Percentiles rank a stretch among this genome's conserved stretches.
Conservation (phyloP, 2,888 invertebrate genomes). For the Elmis aenea region DNA sequence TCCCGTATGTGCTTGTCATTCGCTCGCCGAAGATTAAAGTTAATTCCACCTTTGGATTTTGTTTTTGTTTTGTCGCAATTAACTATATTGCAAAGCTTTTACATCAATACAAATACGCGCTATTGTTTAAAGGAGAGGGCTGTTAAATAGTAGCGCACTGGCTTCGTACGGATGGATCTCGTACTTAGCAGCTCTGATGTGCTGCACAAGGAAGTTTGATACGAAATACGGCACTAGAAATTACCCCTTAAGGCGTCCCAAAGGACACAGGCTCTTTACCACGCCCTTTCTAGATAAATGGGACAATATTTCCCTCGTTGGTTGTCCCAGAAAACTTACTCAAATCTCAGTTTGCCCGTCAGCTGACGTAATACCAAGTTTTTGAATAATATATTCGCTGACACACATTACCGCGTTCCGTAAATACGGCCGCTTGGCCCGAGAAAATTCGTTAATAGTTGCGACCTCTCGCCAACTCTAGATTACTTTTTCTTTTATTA, state of each 20-base stretch:
- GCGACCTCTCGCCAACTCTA: not conserved
- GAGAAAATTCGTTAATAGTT: slow-evolving; percentile 3
- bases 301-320: slow-evolving; percentile 25
- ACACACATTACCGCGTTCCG: slow-evolving; percentile 6
- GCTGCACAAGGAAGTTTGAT: slow-evolving; percentile 21
- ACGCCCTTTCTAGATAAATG: slow-evolving; percentile 25
- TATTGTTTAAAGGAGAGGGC: too few relatives aligned
- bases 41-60: too few relatives aligned
- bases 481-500: slow-evolving; percentile 6
- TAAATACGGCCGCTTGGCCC: slow-evolving; percentile 1
- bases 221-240: slow-evolving; percentile 23
- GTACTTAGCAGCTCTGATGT: slow-evolving; percentile 26
- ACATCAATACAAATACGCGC: too few relatives aligned
- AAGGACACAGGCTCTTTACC: slow-evolving; percentile 23
- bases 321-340: slow-evolving; percentile 26
- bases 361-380: slow-evolving; percentile 16
- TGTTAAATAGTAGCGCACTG: slow-evolving; percentile 13
- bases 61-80: too few relatives aligned
- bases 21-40: too few relatives aligned
- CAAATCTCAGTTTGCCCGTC: slow-evolving; percentile 13
- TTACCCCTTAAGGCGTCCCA: slow-evolving; percentile 24
- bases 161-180: slow-evolving; percentile 17
- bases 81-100: too few relatives aligned
- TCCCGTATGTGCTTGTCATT: too few relatives aligned
- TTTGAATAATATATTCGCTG: slow-evolving; percentile 13